These are phyloP conservation scores for Pseudolycoriella hygida DNA, from an alignment of 2,888 invertebrate species.

Conservation along the genomic window DNA sequence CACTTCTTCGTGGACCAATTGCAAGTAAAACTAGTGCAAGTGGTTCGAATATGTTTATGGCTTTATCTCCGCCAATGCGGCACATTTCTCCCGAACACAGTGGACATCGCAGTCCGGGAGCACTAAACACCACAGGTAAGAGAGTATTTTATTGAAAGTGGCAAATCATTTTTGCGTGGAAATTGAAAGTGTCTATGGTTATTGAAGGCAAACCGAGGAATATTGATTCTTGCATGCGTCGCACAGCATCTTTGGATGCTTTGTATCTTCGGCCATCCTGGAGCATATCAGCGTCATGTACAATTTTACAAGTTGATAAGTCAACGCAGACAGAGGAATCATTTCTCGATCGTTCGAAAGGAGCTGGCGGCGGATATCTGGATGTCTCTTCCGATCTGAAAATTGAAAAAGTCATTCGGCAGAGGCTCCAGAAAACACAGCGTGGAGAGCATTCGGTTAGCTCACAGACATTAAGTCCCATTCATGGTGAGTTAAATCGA, in stretches of 20 bases:
- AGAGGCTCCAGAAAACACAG: slow-evolving; percentile 39
- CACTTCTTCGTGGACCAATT: slow-evolving; percentile 37
- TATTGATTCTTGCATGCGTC: slow-evolving; percentile 33
- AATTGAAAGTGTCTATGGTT: neutral
- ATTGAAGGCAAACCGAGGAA: neutral
- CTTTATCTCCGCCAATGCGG: slow-evolving; percentile 33
- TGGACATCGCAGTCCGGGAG: slow-evolving; percentile 56
- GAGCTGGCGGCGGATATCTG: slow-evolving; percentile 2
- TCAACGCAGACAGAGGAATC: slow-evolving; percentile 49
- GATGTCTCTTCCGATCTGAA: slow-evolving; percentile 32
- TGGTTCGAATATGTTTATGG: slow-evolving; percentile 10
- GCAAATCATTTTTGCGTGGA: no score
- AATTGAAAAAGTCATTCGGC: slow-evolving; percentile 36
- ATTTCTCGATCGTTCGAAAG: slow-evolving; percentile 9
- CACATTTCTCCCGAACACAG: slow-evolving; percentile 51
- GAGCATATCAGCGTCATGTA: slow-evolving; percentile 28
- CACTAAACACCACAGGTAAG: slow-evolving; percentile 29
- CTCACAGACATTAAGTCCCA: slow-evolving; percentile 13
- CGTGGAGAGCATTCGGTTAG: slow-evolving; percentile 20
- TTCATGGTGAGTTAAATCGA: slow-evolving; percentile 12
- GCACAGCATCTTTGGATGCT: slow-evolving; percentile 63
- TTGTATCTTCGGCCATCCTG: slow-evolving; percentile 63
- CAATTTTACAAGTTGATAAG: slow-evolving; percentile 51
- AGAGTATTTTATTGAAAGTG: neutral
- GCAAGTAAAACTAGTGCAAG: slow-evolving; percentile 20